Percentiles rank a stretch among this genome's conserved stretches.
Conservation (phyloP, 2,113 vertebrate genomes). For the Marmota monax region DNA sequence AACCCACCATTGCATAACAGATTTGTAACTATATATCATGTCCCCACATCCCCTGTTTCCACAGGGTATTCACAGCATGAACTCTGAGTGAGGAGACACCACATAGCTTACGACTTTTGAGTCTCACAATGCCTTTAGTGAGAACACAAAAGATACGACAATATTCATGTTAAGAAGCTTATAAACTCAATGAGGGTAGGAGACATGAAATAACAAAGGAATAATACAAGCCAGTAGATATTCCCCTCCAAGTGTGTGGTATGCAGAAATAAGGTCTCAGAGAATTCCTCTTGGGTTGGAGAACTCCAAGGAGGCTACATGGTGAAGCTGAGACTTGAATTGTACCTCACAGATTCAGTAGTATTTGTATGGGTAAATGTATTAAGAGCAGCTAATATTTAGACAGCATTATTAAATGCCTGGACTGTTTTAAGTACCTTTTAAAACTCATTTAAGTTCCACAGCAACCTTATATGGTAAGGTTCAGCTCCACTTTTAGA, state of each 20-base stretch:
- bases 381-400: not conserved
- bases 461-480: not conserved
- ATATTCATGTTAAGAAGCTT: not conserved
- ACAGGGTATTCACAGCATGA: not conserved
- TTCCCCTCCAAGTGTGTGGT: not conserved
- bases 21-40: not conserved
- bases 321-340: not conserved
- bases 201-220: not conserved
- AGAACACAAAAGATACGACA: not conserved
- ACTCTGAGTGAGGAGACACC: not conserved
- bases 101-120: not conserved
- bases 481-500: not conserved
- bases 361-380: not conserved
- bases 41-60: no score
- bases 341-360: not conserved
- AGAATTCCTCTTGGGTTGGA: not conserved
- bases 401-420: not conserved
- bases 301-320: not conserved
- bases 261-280: no score
- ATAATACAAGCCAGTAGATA: constrained; percentile 25
- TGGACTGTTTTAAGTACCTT: not conserved
- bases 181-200: not conserved
- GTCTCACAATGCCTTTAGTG: not conserved
- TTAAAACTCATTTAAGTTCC: not conserved
- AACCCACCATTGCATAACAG: not conserved